phyloP scores from a whole-genome alignment of 2,113 vertebrate genomes.

The Triplophysa tibetana region DNA sequence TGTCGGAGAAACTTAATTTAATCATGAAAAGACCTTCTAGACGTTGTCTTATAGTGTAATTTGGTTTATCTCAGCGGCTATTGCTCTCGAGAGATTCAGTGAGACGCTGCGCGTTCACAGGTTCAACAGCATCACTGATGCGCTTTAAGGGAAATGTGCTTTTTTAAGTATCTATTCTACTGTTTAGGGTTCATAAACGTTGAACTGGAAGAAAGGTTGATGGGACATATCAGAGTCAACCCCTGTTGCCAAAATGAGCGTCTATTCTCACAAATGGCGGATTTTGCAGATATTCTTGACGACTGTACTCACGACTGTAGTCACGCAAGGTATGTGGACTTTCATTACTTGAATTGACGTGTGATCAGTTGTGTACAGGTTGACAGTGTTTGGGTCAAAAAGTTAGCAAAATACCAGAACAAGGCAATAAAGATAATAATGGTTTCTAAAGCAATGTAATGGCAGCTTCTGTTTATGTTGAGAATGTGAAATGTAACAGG shows the following conservation, averaged over 20 bases:
- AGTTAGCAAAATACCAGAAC: no score
- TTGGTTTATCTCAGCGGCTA: not conserved
- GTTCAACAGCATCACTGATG: not conserved
- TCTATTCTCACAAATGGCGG: constrained; percentile 60
- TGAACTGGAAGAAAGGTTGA: not conserved
- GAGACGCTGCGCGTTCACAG: constrained; percentile 8
- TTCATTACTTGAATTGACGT: not conserved
- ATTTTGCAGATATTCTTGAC: constrained; percentile 66
- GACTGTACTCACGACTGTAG: constrained; percentile 55
- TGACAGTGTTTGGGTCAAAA: not conserved
- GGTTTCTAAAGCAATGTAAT: not conserved
- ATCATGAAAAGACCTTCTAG: no score
- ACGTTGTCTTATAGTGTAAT: not conserved
- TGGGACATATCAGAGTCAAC: constrained; percentile 30
- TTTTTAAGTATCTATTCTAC: not conserved
- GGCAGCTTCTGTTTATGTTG: not conserved
- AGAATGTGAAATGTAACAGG: not conserved
- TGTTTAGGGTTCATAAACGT: not conserved
- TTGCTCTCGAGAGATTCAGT: not conserved
- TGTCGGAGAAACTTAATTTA: no score
- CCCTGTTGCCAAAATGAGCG: constrained; percentile 69
- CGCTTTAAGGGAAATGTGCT: not conserved
- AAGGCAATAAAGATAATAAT: not conserved
- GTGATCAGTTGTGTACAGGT: not conserved
- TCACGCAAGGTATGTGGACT: constrained; percentile 69